These are phyloP conservation scores for Bimastos eiseni DNA, from an alignment of 2,888 invertebrate species.

Conservation along the genomic window DNA sequence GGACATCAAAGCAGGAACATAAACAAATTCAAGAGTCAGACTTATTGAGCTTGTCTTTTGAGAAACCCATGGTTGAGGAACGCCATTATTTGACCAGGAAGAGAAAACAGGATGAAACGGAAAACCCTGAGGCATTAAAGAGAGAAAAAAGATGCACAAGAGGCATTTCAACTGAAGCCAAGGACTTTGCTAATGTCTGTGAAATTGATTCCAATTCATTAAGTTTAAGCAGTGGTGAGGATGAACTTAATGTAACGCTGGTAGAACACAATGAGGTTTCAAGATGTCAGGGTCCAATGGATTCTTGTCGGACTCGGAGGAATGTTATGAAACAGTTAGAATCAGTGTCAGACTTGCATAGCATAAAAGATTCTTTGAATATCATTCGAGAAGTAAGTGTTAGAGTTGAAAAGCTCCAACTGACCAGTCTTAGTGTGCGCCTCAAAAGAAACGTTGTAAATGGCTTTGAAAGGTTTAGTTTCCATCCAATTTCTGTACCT, in stretches of 20 bases:
- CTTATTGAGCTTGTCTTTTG: background rate
- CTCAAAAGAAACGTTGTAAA: background rate
- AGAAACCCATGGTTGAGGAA: background rate
- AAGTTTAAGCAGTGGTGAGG: background rate
- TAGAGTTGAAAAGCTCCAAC: background rate
- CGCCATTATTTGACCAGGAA: background rate
- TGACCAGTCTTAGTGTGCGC: background rate
- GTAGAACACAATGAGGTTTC: background rate
- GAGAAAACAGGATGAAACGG: background rate
- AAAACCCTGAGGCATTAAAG: background rate
- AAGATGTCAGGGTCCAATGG: background rate
- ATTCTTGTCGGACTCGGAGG: background rate
- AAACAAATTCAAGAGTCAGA: background rate
- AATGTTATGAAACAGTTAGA: background rate
- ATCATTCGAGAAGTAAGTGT: background rate
- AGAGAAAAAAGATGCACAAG: background rate
- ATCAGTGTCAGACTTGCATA: background rate
- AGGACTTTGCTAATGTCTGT: background rate
- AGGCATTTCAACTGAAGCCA: background rate
- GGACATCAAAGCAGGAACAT: background rate
- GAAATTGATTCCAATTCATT: background rate
- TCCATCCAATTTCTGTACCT: background rate
- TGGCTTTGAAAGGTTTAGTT: constrained; percentile 13
- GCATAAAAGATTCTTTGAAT: background rate
- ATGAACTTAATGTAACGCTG: background rate